Evolutionary conservation across 2,113 vertebrate species (phyloP), one percentile per base, ranked within the genome.

Genomic region (Pteruthius melanotis): DNA sequence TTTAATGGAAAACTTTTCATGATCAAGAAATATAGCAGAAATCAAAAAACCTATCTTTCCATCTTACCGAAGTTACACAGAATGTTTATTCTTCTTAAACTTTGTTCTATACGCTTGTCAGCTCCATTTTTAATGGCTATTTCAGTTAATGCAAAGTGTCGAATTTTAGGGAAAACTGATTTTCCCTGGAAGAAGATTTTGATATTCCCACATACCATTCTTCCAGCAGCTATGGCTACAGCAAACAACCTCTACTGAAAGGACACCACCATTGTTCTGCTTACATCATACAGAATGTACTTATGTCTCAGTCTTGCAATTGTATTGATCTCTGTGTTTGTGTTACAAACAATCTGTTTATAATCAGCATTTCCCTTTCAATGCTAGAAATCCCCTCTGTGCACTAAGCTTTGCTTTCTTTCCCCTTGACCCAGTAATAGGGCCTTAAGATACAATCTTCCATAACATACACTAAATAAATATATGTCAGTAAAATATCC

Each of bases 391-490:
- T 6, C 20, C 37, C 37, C 42, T 77, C 42, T 50, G 28, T 30
- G 4, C 56, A 70, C 7, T 9, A 23, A 75, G 20, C n/a, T 92
- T 86, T 77, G 21, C 39, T 21, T 40, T 39, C 6, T 44, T 53
- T 22, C 4, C 54, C 18, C 11, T 3, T 8, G 9, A 11, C 19
- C 19, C 2, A 2, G 6, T 39, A 65, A 57, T 2, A 35, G 2
- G 16, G n/a, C 45, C 65, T n/a, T 23, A 61, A 72, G 44, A 60
- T 37, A 76, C 35, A 54, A 66, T 44, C 40, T 90, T 81, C 40
- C 37, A 69, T 33, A 87, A 60, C 21, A 54, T 39, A 87, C 10
- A 59, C 30, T 70, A 84, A 87, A 91, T 42, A 86, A 93, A 76
- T 16, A 26, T 3, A 26, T 8, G 24, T 30, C 20, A 84, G 57